A percentile compares a stretch with the other conserved stretches of the same genome.
Conservation (phyloP, 2,888 invertebrate species). For the Agrypnus murinus region DNA sequence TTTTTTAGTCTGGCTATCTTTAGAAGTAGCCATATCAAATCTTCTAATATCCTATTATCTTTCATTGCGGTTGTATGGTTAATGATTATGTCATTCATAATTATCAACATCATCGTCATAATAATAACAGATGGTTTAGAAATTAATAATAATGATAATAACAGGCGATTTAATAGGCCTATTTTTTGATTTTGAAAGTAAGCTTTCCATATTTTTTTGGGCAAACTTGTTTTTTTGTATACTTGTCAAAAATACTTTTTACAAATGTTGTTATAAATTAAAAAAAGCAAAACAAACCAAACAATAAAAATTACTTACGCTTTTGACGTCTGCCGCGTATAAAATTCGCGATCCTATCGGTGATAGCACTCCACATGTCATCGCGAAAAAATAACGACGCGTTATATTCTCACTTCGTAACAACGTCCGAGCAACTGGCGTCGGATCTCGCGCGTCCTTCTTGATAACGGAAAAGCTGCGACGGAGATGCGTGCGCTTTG, state of each 20-base stretch:
- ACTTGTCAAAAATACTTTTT: too few species aligned
- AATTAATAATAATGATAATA: too few species aligned
- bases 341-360: slow-evolving; percentile 60
- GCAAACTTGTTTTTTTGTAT: too few species aligned
- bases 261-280: too few species aligned
- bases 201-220: too few species aligned
- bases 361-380: slow-evolving; percentile 66
- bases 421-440: slow-evolving; percentile 57
- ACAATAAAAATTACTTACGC: slow-evolving; percentile 54
- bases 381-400: slow-evolving; percentile 53
- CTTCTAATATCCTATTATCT: slow-evolving; percentile 21
- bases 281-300: too few species aligned
- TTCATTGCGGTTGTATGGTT: slow-evolving; percentile 5
- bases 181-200: too few species aligned
- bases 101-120: neutral
- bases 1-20: too few species aligned
- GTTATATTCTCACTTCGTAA: slow-evolving; percentile 56
- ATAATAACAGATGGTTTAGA: too few species aligned
- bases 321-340: slow-evolving; percentile 60
- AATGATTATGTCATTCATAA: slow-evolving; percentile 3
- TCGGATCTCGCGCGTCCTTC: slow-evolving; percentile 48
- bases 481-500: slow-evolving; percentile 51
- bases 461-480: slow-evolving; percentile 53
- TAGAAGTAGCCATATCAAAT: neutral
- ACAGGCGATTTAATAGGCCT: too few species aligned